A percentile compares a stretch with the other conserved stretches of the same genome.
Conservation (phyloP, 2,797 vertebrate genomes). For the Schizothorax lantsangensis region DNA sequence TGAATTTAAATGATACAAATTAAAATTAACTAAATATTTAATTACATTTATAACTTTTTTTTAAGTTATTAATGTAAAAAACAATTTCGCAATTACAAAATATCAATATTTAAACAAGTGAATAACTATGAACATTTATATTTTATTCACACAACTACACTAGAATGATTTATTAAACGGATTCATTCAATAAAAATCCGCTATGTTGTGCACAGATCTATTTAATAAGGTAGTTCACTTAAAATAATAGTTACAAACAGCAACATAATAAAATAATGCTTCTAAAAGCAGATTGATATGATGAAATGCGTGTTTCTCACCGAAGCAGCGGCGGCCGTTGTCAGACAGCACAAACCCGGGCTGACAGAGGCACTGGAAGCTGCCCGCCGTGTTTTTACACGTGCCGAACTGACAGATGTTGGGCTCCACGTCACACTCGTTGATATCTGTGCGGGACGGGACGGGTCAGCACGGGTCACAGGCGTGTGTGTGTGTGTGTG, state of each 20-base stretch:
- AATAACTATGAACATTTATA: neutral
- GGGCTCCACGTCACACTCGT: conserved; percentile 89
- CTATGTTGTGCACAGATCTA: too few relatives aligned
- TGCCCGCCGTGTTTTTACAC: conserved; percentile 91
- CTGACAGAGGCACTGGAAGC: conserved; percentile 91
- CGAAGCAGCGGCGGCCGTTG: conserved; percentile 88
- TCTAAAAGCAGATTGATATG: neutral
- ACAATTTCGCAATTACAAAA: too few relatives aligned
- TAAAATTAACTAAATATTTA: too few relatives aligned
- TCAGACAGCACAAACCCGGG: conserved; percentile 90
- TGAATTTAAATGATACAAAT: too few relatives aligned
- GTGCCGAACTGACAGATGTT: conserved; percentile 91
- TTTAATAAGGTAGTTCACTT: neutral
- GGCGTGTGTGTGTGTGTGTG: neutral
- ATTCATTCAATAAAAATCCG: neutral
- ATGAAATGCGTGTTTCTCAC: conserved; percentile 74
- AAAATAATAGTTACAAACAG: neutral
- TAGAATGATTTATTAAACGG: too few relatives aligned
- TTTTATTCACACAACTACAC: neutral
- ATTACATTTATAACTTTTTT: too few relatives aligned
- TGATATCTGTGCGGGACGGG: conserved; percentile 81
- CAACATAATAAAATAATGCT: neutral
- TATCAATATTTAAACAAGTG: neutral
- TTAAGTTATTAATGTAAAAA: too few relatives aligned
- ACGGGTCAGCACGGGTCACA: neutral